Evolutionary conservation across 2,888 invertebrate genomes (phyloP).

Genomic region (Noctua janthe): DNA sequence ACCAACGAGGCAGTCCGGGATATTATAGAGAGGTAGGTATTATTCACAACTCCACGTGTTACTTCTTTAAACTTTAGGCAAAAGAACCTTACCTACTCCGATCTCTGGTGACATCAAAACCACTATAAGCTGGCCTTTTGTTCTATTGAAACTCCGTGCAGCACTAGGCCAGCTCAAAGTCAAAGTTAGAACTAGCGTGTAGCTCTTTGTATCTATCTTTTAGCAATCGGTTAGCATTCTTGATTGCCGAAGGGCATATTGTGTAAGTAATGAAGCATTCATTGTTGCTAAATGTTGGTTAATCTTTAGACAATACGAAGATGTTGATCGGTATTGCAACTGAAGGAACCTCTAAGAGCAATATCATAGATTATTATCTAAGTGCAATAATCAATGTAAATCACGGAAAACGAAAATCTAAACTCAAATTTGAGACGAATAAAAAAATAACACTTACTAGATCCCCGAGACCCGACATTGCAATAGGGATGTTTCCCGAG

Average conservation of each 20-base stretch:
- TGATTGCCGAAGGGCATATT: conserved; percentile 33
- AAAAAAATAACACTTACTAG: too few species aligned
- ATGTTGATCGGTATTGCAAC: not conserved
- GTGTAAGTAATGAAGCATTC: conserved; percentile 18
- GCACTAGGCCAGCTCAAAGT: not conserved
- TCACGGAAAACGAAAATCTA: too few species aligned
- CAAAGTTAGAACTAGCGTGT: not conserved
- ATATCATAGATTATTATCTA: too few species aligned
- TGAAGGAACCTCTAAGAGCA: not conserved
- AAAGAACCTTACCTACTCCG: not conserved
- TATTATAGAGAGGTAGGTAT: not conserved
- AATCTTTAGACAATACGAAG: conserved; percentile 11
- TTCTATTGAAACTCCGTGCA: not conserved
- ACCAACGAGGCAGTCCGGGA: not conserved
- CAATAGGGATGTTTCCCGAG: too few species aligned
- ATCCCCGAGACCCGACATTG: too few species aligned
- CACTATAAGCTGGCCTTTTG: not conserved
- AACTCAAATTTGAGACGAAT: too few species aligned
- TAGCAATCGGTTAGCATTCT: conserved; percentile 37
- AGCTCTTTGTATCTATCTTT: conserved; percentile 4
- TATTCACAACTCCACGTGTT: not conserved
- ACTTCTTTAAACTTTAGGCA: not conserved
- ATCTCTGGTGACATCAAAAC: not conserved
- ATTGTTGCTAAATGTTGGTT: conserved; percentile 29
- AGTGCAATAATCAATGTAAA: too few species aligned